phyloP scores from a whole-genome alignment of 2,888 invertebrate species.

The Spodoptera littoralis region DNA sequence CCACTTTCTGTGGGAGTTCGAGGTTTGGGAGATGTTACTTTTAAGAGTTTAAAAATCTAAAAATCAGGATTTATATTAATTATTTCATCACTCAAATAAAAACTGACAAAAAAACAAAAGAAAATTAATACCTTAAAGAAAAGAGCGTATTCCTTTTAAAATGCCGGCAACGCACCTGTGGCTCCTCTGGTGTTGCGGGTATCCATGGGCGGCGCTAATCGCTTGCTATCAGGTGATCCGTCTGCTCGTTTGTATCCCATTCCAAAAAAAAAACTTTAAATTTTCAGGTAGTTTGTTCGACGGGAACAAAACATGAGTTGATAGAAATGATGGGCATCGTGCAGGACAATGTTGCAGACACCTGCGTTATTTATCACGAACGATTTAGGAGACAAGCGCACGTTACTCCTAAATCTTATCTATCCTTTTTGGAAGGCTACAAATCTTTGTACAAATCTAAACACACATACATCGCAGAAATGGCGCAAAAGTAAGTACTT shows the following conservation, averaged over 20 bases:
- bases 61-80: no score
- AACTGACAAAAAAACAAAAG: no score
- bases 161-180: no score
- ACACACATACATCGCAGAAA: constrained; percentile 91
- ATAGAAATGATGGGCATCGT: constrained; percentile 95
- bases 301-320: constrained; percentile 92
- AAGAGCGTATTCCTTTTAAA: no score
- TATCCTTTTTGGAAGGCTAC: constrained; percentile 95
- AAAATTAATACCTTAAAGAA: no score
- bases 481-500: constrained; percentile 88
- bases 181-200: no score
- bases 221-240: no score
- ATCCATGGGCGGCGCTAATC: no score
- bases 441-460: constrained; percentile 93
- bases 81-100: no score
- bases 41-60: no score
- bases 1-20: constrained; percentile 92
- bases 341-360: constrained; percentile 93
- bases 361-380: constrained; percentile 93
- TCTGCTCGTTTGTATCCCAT: no score
- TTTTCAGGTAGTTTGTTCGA: constrained; percentile 87
- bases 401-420: constrained; percentile 96
- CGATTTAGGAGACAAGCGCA: constrained; percentile 94
- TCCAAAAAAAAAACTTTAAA: neutral
- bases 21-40: constrained; percentile 65